Conservation (phyloP, 2,797 vertebrate species). For the Danio aesculapii region DNA sequence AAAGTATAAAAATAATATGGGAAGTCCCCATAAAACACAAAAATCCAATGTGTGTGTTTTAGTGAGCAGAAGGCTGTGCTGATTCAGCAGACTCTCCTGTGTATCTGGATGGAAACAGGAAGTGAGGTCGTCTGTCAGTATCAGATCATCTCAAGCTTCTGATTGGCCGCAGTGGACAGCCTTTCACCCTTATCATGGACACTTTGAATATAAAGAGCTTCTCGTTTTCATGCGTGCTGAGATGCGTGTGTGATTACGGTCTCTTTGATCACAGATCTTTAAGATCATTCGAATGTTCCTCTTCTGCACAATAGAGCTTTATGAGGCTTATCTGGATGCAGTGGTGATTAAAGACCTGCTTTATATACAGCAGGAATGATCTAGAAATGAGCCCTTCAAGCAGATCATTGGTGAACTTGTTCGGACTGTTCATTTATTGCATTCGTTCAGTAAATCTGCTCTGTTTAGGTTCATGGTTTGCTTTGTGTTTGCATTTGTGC, state of each 20-base stretch:
- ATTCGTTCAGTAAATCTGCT: too few relatives aligned
- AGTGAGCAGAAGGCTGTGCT: constrained; percentile 22
- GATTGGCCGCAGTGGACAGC: constrained; percentile 61
- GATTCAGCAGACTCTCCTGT: constrained; percentile 30
- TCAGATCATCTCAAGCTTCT: constrained; percentile 71
- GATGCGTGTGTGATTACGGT: neutral
- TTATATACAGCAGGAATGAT: constrained; percentile 5
- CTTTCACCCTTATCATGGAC: constrained; percentile 37
- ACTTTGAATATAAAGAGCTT: constrained; percentile 44
- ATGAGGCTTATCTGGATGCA: constrained; percentile 20
- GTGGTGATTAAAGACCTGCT: constrained; percentile 27
- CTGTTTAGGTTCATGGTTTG: too few relatives aligned
- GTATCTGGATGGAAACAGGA: constrained; percentile 74
- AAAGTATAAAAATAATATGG: too few relatives aligned
- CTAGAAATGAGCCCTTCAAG: neutral
- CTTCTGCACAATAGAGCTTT: neutral
- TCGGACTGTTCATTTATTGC: too few relatives aligned
- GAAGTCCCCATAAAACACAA: too few relatives aligned
- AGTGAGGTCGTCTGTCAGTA: constrained; percentile 77
- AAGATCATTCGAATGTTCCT: constrained; percentile 12
- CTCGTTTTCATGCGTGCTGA: constrained; percentile 34
- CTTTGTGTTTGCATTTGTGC: too few relatives aligned
- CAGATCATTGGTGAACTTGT: too few relatives aligned
- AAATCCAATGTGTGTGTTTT: constrained; percentile 26
- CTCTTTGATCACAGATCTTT: neutral